Evolutionary conservation across 2,888 invertebrate species (phyloP), one percentile per base, ranked within the genome.

Genomic region (Blera fallax): DNA sequence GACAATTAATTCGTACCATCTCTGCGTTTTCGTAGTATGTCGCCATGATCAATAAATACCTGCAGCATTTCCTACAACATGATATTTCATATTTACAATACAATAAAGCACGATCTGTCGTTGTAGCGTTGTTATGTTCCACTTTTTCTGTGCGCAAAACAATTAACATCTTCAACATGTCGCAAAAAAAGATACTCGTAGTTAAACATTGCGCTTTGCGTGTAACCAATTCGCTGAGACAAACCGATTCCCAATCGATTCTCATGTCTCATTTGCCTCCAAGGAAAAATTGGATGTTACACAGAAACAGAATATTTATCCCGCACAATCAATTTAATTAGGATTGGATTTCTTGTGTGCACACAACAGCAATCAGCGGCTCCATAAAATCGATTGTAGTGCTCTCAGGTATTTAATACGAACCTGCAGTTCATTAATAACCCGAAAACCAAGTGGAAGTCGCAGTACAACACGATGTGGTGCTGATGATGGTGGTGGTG

Each of bases 311-410:
- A 81, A 81, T 72, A 65, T 85, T 77, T 80, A 81, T 85, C 80
- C 85, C 72, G 80, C 85, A 67, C 80, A 85, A 85, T 85, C 76
- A 67, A 67, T 85, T 85, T 85, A 85, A 85, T 85, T 81, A 85
- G 83, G 78, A 79, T 77, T 50, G 60, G 62, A 52, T 37, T 32
- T 56, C 72, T 69, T 34, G 29, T 74, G 34, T 24, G 21, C 24
- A 48, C 60, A 37, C 34, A 62, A 62, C 50, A 62, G 40, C 50
- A 62, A 62, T 40, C 21, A n/a, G 18, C 69, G 18, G n/a, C 37
- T 21, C 18, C 10, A 18, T 5, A 45, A 50, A 67, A 67, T 67
- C 45, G 70, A 43, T 45, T 45, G 70, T 29, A 54, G 37, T 72
- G 16, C 45, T 34, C 29, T 58, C 60, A 79, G 64, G 84, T 70